These are phyloP conservation scores for Blastobasis lacticolella DNA, from an alignment of 2,888 invertebrate genomes.

Conservation along the genomic window DNA sequence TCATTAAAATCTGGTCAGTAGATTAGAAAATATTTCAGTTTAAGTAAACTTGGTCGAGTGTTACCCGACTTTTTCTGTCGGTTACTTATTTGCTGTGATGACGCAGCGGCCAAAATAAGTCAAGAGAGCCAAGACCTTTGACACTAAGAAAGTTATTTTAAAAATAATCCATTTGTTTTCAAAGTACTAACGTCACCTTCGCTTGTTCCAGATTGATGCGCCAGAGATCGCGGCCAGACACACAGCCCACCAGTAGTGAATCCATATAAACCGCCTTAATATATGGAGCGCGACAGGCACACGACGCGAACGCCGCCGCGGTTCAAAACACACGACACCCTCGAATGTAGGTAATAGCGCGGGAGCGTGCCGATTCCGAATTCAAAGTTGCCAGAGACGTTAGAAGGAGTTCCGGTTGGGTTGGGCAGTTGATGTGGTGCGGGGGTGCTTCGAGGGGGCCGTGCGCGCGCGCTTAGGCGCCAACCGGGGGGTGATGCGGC, in stretches of 20 bases:
- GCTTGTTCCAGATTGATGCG: conserved; percentile 58
- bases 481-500: conserved; percentile 51
- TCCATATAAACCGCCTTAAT: conserved; percentile 44
- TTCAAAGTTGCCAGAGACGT: conserved; percentile 32
- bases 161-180: not conserved
- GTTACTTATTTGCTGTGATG: too few species aligned
- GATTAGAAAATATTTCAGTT: too few species aligned
- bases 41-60: too few species aligned
- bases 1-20: too few species aligned
- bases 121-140: too few species aligned
- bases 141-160: too few species aligned
- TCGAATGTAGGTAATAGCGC: conserved; percentile 57
- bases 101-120: too few species aligned
- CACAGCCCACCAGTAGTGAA: conserved; percentile 6
- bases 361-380: conserved; percentile 27
- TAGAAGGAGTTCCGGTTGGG: conserved; percentile 14
- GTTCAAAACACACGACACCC: conserved; percentile 45
- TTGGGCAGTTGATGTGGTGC: conserved; percentile 23
- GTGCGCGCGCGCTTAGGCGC: not conserved
- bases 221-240: conserved; percentile 44
- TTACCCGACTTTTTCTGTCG: too few species aligned
- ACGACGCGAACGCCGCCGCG: conserved; percentile 57
- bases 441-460: conserved; percentile 12
- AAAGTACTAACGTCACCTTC: conserved; percentile 30
- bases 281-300: conserved; percentile 67